Base-by-base conservation (phyloP, 2,888 invertebrate species). In the Phortica magna region DNA sequence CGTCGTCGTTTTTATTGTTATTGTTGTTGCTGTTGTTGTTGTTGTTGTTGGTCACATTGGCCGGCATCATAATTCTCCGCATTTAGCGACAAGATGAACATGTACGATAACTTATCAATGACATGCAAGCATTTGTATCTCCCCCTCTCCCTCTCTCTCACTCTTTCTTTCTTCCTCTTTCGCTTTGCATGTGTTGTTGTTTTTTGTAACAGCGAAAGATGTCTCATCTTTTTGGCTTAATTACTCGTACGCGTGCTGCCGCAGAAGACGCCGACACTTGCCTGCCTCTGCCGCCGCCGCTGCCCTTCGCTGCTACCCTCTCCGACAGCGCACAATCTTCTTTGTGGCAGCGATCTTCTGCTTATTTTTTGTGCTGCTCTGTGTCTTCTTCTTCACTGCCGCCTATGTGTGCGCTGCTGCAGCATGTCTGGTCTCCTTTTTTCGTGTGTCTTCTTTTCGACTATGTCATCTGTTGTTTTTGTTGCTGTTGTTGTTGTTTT, bases 161-260 rank as follows among this genome's bases (percentile, higher is more conserved):
- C 43, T 77, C 42, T 73, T 59, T 17, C 4, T 48, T 2, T 12
- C 5, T 48, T 48, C 5, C 2, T 39, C 22, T 61, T 39, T n/a
- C n/a, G n/a, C n/a, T 72, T 53, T 65, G 48, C 70, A 42, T 70
- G 76, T 76, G 76, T 71, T 76, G 42, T 72, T 78, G 73, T 75
- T 79, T 75, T 31, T 75, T 76, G 77, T 81, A 81, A 81, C 68
- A 78, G 78, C 77, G 77, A 82, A 80, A 83, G 84, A 86, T 86
- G 87, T 82, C 83, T 81, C 85, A 84, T 86, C 83, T 86, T 82
- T 55, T 83, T 80, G 82, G 81, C 82, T 89, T 89, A 88, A 88
- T 88, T 88, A 88, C 88, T 83, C 79, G 82, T 83, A 88, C 87
- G 88, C 89, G 89, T 88, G 89, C 87, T 88, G 87, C 82, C 64